Conservation (phyloP, 2,113 vertebrate species). For the Platichthys flesus region DNA sequence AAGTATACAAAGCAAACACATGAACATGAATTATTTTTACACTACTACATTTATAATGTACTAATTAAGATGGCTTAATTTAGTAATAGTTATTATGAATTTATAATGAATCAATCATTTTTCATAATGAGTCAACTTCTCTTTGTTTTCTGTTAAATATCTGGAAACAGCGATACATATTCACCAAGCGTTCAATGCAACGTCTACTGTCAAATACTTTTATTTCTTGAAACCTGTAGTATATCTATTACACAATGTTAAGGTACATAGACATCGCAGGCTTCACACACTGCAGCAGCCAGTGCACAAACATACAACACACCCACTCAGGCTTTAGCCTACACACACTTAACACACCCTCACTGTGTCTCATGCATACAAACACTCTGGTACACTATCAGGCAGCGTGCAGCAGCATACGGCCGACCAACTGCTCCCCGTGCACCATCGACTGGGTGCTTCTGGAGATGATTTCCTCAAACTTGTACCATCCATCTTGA, state of each 20-base stretch:
- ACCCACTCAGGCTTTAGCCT: conserved; percentile 9
- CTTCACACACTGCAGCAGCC: conserved; percentile 9
- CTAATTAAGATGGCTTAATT: too few relatives aligned
- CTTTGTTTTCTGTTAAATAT: too few relatives aligned
- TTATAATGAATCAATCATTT: too few relatives aligned
- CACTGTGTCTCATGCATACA: conserved; percentile 22
- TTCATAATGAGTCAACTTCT: too few relatives aligned
- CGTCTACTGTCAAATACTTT: too few relatives aligned
- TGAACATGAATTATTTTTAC: neutral
- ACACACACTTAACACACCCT: conserved; percentile 14
- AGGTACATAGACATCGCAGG: neutral
- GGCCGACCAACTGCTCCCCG: conserved; percentile 26
- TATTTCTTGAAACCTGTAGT: too few relatives aligned
- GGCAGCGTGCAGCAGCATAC: conserved; percentile 32
- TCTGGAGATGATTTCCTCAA: conserved; percentile 17
- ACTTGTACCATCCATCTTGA: conserved; percentile 19
- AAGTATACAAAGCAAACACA: neutral
- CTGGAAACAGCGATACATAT: too few relatives aligned
- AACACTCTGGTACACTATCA: conserved; percentile 27
- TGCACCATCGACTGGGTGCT: neutral
- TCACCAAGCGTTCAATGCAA: too few relatives aligned
- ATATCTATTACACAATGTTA: too few relatives aligned
- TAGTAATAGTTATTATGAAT: too few relatives aligned
- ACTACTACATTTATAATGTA: too few relatives aligned
- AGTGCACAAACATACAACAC: conserved; percentile 4